These are phyloP conservation scores for Stenodema calcarata DNA, from an alignment of 2,888 invertebrate genomes.

Conservation along the genomic window DNA sequence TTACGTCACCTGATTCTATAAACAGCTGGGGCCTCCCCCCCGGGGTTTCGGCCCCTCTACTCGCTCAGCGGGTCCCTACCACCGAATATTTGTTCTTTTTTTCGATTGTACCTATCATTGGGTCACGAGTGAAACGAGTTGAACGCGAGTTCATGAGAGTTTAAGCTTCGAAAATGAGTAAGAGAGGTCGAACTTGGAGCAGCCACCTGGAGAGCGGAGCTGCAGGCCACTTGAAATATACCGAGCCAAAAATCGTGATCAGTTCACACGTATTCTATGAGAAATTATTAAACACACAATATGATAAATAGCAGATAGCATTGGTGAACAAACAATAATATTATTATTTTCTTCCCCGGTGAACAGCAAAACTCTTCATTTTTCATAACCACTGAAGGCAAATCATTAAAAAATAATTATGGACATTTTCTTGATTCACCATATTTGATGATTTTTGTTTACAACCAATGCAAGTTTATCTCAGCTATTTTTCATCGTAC, in stretches of 20 bases:
- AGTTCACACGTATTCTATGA: neutral
- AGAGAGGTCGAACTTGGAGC: neutral
- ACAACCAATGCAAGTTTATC: too few species aligned
- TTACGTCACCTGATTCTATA: slow-evolving; percentile 47
- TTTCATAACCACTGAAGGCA: too few species aligned
- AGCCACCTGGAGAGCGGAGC: neutral
- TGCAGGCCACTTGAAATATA: neutral
- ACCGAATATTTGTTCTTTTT: neutral
- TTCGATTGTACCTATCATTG: neutral
- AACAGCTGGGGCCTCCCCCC: slow-evolving; percentile 33
- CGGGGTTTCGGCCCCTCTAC: neutral
- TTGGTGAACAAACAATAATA: too few species aligned
- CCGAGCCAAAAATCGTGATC: neutral
- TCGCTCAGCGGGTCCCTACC: neutral
- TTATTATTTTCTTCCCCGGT: too few species aligned
- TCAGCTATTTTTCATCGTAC: too few species aligned
- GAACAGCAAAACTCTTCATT: too few species aligned
- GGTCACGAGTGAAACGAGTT: neutral
- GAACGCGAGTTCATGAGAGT: neutral
- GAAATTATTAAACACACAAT: too few species aligned
- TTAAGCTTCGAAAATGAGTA: neutral
- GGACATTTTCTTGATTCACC: too few species aligned
- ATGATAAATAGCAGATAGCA: too few species aligned
- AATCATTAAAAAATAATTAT: too few species aligned
- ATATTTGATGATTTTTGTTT: too few species aligned